Evolutionary conservation across 1,140 invertebrate species (phyloP).

Genomic region (Prorops nasuta): DNA sequence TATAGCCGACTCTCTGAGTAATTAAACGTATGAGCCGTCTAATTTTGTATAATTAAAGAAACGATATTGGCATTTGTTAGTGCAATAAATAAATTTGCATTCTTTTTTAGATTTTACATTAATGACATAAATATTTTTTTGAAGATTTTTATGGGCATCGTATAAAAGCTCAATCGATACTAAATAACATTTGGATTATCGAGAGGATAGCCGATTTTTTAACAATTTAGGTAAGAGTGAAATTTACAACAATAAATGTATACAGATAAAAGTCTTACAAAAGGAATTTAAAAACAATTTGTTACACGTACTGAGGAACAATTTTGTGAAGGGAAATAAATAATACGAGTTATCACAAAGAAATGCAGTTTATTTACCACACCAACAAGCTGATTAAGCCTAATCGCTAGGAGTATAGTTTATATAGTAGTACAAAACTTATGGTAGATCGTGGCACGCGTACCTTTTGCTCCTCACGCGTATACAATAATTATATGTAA

Average conservation of each 20-base stretch:
- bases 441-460: neutral
- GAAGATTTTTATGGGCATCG: neutral
- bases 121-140: neutral
- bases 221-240: no score
- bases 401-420: constrained; percentile 36
- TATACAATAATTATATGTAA: neutral
- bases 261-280: neutral
- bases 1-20: no score
- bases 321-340: constrained; percentile 52
- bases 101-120: constrained; percentile 6
- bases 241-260: no score
- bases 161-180: no score
- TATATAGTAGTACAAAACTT: constrained; percentile 40
- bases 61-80: no score
- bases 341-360: constrained; percentile 53
- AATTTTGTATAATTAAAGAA: no score
- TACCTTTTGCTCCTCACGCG: neutral
- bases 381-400: constrained; percentile 50
- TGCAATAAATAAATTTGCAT: constrained; percentile 36
- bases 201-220: no score
- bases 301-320: neutral
- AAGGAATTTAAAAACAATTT: neutral
- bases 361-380: constrained; percentile 57
- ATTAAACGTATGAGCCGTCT: no score
- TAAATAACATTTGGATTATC: no score